Percentiles rank a stretch among this genome's conserved stretches.
Conservation (phyloP, 1,140 invertebrate species). For the Polyergus mexicanus region DNA sequence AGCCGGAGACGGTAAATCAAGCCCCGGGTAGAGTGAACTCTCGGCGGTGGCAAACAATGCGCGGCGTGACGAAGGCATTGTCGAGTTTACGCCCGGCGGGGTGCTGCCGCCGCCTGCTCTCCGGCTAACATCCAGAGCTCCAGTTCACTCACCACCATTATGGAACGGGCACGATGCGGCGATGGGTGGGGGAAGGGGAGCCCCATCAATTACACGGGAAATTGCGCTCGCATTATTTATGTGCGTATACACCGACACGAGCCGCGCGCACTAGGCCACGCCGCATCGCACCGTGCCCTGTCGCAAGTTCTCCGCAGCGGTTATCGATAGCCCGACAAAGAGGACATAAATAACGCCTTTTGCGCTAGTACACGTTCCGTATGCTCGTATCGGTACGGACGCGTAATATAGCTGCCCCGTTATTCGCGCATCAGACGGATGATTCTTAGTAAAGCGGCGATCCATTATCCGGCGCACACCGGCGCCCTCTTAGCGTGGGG, state of each 20-base stretch:
- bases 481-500: slow-evolving; percentile 33
- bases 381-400: slow-evolving; percentile 61
- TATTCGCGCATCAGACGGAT: slow-evolving; percentile 61
- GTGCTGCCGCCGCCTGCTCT: slow-evolving; percentile 58
- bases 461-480: slow-evolving; percentile 58
- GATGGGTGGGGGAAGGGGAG: slow-evolving; percentile 57
- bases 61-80: slow-evolving; percentile 84
- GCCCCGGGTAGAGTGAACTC: slow-evolving; percentile 74
- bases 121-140: slow-evolving; percentile 76
- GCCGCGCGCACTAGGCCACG: slow-evolving; percentile 67
- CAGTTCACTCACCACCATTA: slow-evolving; percentile 81
- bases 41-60: slow-evolving; percentile 83
- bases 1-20: slow-evolving; percentile 81
- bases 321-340: slow-evolving; percentile 82
- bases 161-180: slow-evolving; percentile 69
- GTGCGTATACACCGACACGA: slow-evolving; percentile 77
- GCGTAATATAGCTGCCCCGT: slow-evolving; percentile 21
- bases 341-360: slow-evolving; percentile 82
- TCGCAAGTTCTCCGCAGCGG: slow-evolving; percentile 70
- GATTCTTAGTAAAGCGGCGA: slow-evolving; percentile 57
- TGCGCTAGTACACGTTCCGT: slow-evolving; percentile 66
- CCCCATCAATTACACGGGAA: slow-evolving; percentile 85
- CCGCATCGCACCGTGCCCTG: slow-evolving; percentile 53
- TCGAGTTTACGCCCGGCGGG: slow-evolving; percentile 84
- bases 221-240: slow-evolving; percentile 85